A percentile compares a stretch with the other conserved stretches of the same genome.
phyloP scores from a whole-genome alignment of 2,797 vertebrate genomes.

The Psittacula echo region DNA sequence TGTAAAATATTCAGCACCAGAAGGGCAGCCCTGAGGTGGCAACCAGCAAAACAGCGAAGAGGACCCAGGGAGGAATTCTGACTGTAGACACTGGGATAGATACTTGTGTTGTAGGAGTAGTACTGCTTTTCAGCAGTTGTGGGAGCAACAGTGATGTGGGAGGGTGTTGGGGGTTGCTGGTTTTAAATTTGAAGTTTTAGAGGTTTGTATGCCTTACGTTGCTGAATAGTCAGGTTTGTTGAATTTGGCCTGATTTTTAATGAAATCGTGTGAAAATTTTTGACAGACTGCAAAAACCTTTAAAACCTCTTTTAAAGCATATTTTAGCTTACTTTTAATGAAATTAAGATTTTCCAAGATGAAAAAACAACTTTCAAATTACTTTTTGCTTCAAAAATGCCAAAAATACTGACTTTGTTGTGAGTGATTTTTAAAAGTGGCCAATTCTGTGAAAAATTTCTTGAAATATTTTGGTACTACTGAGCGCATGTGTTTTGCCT shows the following conservation, averaged over 20 bases:
- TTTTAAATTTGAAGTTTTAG: background rate
- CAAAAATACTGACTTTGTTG: background rate
- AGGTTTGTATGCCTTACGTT: background rate
- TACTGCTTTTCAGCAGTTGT: rapidly evolving
- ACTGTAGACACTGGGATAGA: rapidly evolving
- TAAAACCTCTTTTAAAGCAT: background rate
- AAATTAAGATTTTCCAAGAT: background rate
- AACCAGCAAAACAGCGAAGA: background rate
- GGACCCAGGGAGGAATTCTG: background rate
- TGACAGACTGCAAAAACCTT: background rate
- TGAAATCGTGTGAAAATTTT: background rate
- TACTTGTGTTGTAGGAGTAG: rapidly evolving
- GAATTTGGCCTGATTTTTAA: background rate
- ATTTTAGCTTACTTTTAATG: background rate
- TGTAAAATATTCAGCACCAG: background rate
- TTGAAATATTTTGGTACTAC: background rate
- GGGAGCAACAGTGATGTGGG: background rate
- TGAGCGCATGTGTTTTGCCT: background rate
- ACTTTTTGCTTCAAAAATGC: background rate
- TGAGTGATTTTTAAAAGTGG: background rate
- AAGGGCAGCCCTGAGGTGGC: background rate
- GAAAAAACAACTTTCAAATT: background rate
- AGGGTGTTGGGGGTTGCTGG: background rate
- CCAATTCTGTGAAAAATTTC: background rate
- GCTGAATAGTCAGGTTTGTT: background rate